A percentile compares a stretch with the other conserved stretches of the same genome.
phyloP scores from a whole-genome alignment of 2,888 invertebrate species.

The Drosophila paramelanica region DNA sequence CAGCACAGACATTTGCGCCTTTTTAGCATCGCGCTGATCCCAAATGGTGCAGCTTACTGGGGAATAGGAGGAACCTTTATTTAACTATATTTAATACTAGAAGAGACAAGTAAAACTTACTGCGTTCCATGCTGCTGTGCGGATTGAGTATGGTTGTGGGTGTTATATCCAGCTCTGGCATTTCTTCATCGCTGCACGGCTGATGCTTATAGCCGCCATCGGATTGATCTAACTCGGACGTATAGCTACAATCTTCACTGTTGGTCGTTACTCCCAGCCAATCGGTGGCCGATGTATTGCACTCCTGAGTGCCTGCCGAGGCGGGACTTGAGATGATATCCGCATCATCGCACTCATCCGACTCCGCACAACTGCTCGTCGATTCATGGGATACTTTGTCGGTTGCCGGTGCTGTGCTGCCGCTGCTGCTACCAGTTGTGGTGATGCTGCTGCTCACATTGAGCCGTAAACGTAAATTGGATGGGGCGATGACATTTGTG shows the following conservation, averaged over 20 bases:
- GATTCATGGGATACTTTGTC: slow-evolving; percentile 51
- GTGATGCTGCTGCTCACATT: slow-evolving; percentile 47
- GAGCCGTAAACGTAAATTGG: slow-evolving; percentile 76
- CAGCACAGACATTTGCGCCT: slow-evolving; percentile 96
- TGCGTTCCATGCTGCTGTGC: slow-evolving; percentile 90
- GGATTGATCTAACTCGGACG: slow-evolving; percentile 90
- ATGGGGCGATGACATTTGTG: slow-evolving; percentile 25
- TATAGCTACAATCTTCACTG: slow-evolving; percentile 91
- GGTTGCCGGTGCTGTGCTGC: slow-evolving; percentile 17
- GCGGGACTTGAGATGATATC: slow-evolving; percentile 88
- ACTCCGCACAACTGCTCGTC: slow-evolving; percentile 80
- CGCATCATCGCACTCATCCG: slow-evolving; percentile 86
- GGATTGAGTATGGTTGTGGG: slow-evolving; percentile 91
- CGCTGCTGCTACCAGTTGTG: slow-evolving; percentile 6
- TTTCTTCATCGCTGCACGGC: slow-evolving; percentile 85
- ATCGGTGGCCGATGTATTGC: slow-evolving; percentile 89
- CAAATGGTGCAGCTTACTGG: slow-evolving; percentile 97
- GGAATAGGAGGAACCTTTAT: not conserved
- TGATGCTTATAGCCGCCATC: slow-evolving; percentile 87
- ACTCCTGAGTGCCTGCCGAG: slow-evolving; percentile 85
- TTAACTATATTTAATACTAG: not conserved
- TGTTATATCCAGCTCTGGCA: slow-evolving; percentile 88
- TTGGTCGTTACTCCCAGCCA: slow-evolving; percentile 96
- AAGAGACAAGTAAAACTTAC: slow-evolving; percentile 84
- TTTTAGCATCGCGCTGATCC: slow-evolving; percentile 95